Conservation (phyloP, 1,140 invertebrate genomes). For the Bradysia coprophila region DNA sequence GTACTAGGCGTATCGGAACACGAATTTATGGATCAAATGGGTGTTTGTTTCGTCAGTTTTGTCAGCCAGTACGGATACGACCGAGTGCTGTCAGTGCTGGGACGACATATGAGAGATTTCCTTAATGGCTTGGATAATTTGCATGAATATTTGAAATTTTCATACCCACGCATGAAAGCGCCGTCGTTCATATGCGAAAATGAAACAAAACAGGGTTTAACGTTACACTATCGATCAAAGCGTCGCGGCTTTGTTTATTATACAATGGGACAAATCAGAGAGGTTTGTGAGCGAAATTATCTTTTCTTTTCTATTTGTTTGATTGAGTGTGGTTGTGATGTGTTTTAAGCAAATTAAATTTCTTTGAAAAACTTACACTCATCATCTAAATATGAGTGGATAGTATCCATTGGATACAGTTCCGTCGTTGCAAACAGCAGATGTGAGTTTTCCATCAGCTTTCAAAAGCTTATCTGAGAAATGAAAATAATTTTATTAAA, state of each 20-base stretch:
- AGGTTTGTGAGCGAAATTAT: slow-evolving; percentile 26
- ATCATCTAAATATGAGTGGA: too few relatives aligned
- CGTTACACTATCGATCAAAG: slow-evolving; percentile 85
- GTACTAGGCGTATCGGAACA: slow-evolving; percentile 64
- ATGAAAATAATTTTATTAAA: too few relatives aligned
- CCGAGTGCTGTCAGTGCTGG: slow-evolving; percentile 69
- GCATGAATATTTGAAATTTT: slow-evolving; percentile 93
- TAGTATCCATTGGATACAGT: too few relatives aligned
- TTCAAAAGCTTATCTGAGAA: too few relatives aligned
- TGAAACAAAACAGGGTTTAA: slow-evolving; percentile 77
- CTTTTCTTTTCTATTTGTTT: slow-evolving; percentile 5
- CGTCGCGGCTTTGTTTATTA: slow-evolving; percentile 86
- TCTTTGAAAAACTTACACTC: too few relatives aligned
- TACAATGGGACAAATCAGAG: slow-evolving; percentile 89
- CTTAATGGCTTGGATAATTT: slow-evolving; percentile 91
- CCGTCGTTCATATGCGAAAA: slow-evolving; percentile 95
- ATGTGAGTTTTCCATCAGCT: too few relatives aligned
- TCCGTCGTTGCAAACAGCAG: too few relatives aligned
- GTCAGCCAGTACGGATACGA: slow-evolving; percentile 93
- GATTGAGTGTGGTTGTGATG: too few relatives aligned
- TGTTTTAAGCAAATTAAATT: too few relatives aligned
- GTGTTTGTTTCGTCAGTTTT: slow-evolving; percentile 75
- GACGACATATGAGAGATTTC: slow-evolving; percentile 87
- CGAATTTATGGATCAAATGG: slow-evolving; percentile 82
- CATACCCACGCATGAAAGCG: slow-evolving; percentile 77